Percentiles rank a stretch among this genome's conserved stretches.
Conservation (phyloP, 2,113 vertebrate genomes). For the Athene cunicularia region DNA sequence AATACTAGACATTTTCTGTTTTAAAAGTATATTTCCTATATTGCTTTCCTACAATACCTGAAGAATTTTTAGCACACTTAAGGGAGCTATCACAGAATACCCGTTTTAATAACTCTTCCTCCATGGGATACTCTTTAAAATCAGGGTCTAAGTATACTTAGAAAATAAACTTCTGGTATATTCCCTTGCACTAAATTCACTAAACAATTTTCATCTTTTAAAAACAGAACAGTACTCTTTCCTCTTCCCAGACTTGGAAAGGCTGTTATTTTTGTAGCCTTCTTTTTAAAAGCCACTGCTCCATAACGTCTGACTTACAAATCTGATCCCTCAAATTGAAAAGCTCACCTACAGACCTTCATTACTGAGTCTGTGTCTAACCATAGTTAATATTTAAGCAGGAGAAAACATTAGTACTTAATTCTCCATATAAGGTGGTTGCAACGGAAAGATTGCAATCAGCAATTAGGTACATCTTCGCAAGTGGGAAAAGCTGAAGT, state of each 20-base stretch:
- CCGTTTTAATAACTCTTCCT: not conserved
- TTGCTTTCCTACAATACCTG: not conserved
- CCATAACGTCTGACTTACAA: not conserved
- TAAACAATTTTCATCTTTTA: not conserved
- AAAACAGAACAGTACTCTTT: not conserved
- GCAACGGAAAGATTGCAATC: not conserved
- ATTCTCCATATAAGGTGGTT: not conserved
- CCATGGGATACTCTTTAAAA: not conserved
- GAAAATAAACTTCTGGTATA: not conserved
- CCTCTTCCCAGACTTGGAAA: not conserved
- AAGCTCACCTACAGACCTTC: not conserved
- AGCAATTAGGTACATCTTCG: not conserved
- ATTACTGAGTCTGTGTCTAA: not conserved
- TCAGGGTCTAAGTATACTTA: not conserved
- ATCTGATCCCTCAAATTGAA: not conserved
- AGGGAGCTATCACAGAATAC: not conserved
- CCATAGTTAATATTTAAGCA: not conserved
- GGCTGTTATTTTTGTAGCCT: not conserved
- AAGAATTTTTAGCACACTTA: not conserved
- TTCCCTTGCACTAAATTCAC: not conserved
- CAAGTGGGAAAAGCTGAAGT: not conserved
- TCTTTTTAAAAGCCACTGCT: not conserved
- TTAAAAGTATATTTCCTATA: not conserved
- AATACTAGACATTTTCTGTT: not conserved
- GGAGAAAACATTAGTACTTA: not conserved